Conservation (phyloP, 2,888 invertebrate species). For the Eristalis tenax region DNA sequence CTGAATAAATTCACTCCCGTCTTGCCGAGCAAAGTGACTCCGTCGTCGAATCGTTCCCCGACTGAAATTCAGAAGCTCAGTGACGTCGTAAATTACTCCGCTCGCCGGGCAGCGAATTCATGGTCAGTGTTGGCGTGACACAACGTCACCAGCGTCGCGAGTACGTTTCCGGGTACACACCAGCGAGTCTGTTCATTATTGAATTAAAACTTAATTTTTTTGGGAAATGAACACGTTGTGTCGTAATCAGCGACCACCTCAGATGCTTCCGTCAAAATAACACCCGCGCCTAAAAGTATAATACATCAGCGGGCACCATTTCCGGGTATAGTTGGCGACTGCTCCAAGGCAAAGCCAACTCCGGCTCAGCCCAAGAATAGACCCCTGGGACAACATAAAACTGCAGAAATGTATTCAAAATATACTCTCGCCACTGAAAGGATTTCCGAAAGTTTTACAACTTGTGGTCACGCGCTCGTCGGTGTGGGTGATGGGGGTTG, state of each 20-base stretch:
- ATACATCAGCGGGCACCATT: slow-evolving; percentile 1
- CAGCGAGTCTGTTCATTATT: neutral
- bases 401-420: slow-evolving; percentile 17
- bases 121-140: neutral
- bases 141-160: neutral
- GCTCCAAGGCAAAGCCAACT: neutral
- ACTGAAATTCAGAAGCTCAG: neutral
- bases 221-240: slow-evolving; percentile 15
- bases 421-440: neutral
- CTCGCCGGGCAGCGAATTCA: neutral
- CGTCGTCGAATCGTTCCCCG: neutral
- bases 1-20: no score
- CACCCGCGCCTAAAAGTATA: slow-evolving; percentile 33
- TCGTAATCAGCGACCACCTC: slow-evolving; percentile 18
- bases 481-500: neutral
- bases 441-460: slow-evolving; percentile 17
- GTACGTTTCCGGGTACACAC: slow-evolving; percentile 2
- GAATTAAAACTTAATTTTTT: slow-evolving; percentile 34
- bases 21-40: no score
- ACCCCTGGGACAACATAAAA: neutral
- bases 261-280: slow-evolving; percentile 4
- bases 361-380: neutral
- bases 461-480: slow-evolving; percentile 9
- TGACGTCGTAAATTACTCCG: neutral
- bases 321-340: neutral